Evolutionary conservation across 2,888 invertebrate species (phyloP), one percentile per base, ranked within the genome.

Genomic region (Limenitis arthemis): DNA sequence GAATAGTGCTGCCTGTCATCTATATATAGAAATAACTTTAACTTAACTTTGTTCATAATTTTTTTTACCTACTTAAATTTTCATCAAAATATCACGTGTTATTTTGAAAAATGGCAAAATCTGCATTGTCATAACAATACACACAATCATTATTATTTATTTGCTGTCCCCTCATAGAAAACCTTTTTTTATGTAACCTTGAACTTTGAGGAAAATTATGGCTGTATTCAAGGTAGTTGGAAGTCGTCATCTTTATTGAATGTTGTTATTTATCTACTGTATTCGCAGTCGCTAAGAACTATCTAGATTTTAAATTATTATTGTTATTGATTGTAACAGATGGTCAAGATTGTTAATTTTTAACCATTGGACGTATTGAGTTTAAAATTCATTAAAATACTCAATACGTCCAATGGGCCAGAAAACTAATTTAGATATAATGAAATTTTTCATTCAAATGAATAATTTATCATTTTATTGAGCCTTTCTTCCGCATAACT

Each of bases 401-500:
- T n/a, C n/a, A n/a, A n/a, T n/a, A n/a, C n/a, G n/a, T n/a, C n/a
- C n/a, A n/a, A n/a, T n/a, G 20, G 20, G 20, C 20, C 4, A 20
- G 20, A 20, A 20, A 20, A 20, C 20, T 20, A 20, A 20, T 20
- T 4, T 20, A 1, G 4, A 20, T 20, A 4, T 20, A 20, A 20
- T 20, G 20, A 20, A 20, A 20, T 3, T 20, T 20, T 20, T 20
- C 20, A 20, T 20, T 20, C 20, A 20, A 20, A 4, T 20, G 20
- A 20, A 20, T 20, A 20, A 20, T 20, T 20, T 20, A 20, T 20
- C 20, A 20, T 4, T 4, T 20, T 20, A 31, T 39, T 44, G 12
- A 32, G 40, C 39, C 56, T 61, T 64, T 62, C 63, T 63, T 68
- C 59, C 61, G 54, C 58, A 55, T 63, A 61, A 39, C 51, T 56